Base-by-base conservation (phyloP, 2,113 vertebrate genomes). In the Ginglymostoma cirratum region DNA sequence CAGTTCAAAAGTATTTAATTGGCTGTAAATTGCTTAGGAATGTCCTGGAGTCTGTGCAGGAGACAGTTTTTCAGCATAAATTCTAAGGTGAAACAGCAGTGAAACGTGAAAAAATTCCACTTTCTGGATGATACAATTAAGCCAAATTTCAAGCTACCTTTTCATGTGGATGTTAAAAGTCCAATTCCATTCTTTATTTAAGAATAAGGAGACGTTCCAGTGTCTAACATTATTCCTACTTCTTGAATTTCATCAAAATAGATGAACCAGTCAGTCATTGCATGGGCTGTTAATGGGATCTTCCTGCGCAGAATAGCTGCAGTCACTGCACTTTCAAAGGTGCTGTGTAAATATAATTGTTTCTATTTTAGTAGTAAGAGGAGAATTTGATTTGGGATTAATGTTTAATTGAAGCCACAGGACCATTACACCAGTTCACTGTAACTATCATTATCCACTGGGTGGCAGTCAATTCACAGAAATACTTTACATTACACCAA, bases 381-480 rank as follows among this genome's bases (percentile, higher is more conserved):
- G 27, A 92, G 15, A 92, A 66, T 66, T 19, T 66, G 55, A 89
- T 92, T 92, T 92, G 55, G 61, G 61, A n/a, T 65, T 5, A 92
- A 92, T n/a, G 3, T 38, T 66, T 55, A 66, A 61, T 38, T 66
- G 17, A 34, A 66, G 89, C 19, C 55, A 38, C 78, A 83, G n/a
- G n/a, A 80, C 15, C 78, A 83, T 83, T 4, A 38, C 66, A 92
- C 38, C 61, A 92, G 55, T 17, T 93, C 34, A 38, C 19, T 93
- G 89, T 93, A 38, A 93, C 55, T 12, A 90, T 27, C 48, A 34
- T 52, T 17, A 90, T 90, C 87, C 89, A 93, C 89, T 38, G 61
- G 89, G 38, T 93, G 89, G 89, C 89, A 67, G 61, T 93, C 61
- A 66, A 93, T n/a, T n/a, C 89, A 66, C 19, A 90, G 52, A 42